Evolutionary conservation across 2,113 vertebrate genomes (phyloP), one percentile per base, ranked within the genome.

Genomic region (Bostrychus sinensis): DNA sequence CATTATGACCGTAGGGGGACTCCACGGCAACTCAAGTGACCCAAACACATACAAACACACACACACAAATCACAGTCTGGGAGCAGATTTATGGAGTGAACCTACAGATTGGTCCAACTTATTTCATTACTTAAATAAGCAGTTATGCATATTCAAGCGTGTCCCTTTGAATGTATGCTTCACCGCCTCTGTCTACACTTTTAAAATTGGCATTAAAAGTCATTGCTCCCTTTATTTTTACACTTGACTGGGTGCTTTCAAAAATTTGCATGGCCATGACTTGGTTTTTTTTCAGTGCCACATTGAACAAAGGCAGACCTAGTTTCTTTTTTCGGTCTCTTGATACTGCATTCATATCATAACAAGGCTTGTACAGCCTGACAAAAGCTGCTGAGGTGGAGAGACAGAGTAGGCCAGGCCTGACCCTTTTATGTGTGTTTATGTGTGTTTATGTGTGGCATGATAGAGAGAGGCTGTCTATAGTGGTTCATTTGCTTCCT

Each of bases 221-320:
- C 82, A 75, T 77, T 58, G 75, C 69, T 80, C 56, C 61, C 50
- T 75, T 78, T 69, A 59, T 77, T 78, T 78, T 72, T 63, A 69
- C 66, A 81, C 82, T 81, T 68, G 80, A 64, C 67, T 75, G 75
- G 76, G 37, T 70, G 25, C 67, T 84, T 87, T 86, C 43, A 84
- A 34, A 38, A 37, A 36, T 38, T 48, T 38, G 19, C 66, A 1
- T 32, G 48, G 74, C 75, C 42, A n/a, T 66, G 78, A 67, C 66
- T 80, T 68, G 74, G 57, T 42, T 37, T 50, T 56, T 48, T 70
- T n/a, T 50, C 53, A 11, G 42, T n/a, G 32, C 4, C 53, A 6
- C 41, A 22, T 3, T 67, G 57, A 66, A 86, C 63, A 82, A 84
- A 75, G 63, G 23, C 26, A 58, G 67, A 41, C 74, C 60, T 14